Evolutionary conservation across 2,113 vertebrate genomes (phyloP), one percentile per base, ranked within the genome.

Genomic region (Tichodroma muraria): DNA sequence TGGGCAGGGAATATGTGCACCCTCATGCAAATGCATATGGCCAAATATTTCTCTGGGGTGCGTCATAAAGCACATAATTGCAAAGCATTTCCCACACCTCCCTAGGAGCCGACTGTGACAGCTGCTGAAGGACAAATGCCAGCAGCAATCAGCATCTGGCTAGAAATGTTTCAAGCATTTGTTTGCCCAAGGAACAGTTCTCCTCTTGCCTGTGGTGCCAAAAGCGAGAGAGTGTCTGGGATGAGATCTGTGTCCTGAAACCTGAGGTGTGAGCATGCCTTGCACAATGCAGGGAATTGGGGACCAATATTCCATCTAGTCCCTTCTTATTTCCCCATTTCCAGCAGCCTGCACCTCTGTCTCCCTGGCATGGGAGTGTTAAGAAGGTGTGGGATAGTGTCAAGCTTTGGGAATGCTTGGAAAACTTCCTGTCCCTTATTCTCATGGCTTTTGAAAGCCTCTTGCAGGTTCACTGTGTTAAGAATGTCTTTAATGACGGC

Each of bases 71-170:
- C 71, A 53, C 27, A 13, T 30, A 71, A 90, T 69, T 89, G 37
- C 69, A 70, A 91, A 68, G 56, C 19, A 45, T 56, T 88, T 86
- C 76, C 47, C 56, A 24, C 31, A n/a, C 8, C 22, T 63, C 53
- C 65, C 56, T 45, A 57, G 80, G 72, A 90, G 4, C 49, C 56
- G 65, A 13, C 88, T 93, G 72, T 83, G 82, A 53, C 82, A 91
- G 79, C 88, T 96, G 93, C 79, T 93, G 80, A 71, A 86, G 89
- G 91, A 71, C 56, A 88, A 95, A 85, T 83, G 91, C 72, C 88
- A 89, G 72, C 2, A 69, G 72, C 64, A 86, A 78, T 78, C 88
- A 86, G 16, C 0, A 22, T 40, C 64, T 79, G 91, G 28, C 68
- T 88, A 33, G 20, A 13, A 53, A 30, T n/a, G 49, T 35, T 89